Conservation (phyloP, 2,113 vertebrate species). For the Chascanopsetta lugubris region DNA sequence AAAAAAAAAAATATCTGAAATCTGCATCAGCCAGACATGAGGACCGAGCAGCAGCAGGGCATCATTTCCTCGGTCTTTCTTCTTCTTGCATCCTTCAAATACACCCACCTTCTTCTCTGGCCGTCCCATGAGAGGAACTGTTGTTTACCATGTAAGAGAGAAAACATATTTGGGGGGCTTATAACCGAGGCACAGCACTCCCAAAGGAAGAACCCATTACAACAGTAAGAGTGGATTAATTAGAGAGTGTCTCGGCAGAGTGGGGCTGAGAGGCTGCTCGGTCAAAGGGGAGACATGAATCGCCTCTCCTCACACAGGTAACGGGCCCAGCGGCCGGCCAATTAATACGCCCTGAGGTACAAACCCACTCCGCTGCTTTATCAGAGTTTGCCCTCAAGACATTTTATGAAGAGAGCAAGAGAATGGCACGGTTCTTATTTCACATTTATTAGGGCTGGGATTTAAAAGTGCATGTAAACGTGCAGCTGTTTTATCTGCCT, state of each 20-base stretch:
- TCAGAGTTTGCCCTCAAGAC: slow-evolving; percentile 69
- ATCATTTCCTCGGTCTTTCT: slow-evolving; percentile 37
- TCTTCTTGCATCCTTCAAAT: slow-evolving; percentile 47
- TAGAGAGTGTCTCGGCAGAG: slow-evolving; percentile 88
- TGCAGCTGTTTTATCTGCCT: slow-evolving; percentile 9
- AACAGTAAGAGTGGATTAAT: slow-evolving; percentile 97
- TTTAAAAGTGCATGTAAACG: slow-evolving; percentile 40
- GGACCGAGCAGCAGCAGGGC: slow-evolving; percentile 11
- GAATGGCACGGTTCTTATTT: slow-evolving; percentile 53
- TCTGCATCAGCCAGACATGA: slow-evolving; percentile 9
- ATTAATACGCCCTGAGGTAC: slow-evolving; percentile 79
- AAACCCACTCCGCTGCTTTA: slow-evolving; percentile 72
- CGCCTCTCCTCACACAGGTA: slow-evolving; percentile 80
- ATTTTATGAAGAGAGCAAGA: slow-evolving; percentile 62
- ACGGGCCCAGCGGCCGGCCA: slow-evolving; percentile 69
- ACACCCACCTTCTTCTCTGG: slow-evolving; percentile 57
- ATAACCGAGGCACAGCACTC: slow-evolving; percentile 75
- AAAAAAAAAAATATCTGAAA: too few species aligned
- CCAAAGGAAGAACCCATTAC: slow-evolving; percentile 89
- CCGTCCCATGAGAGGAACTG: slow-evolving; percentile 77
- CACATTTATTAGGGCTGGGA: slow-evolving; percentile 61
- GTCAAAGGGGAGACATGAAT: slow-evolving; percentile 84
- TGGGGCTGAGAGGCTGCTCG: slow-evolving; percentile 77
- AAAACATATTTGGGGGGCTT: slow-evolving; percentile 88
- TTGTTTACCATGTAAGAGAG: slow-evolving; percentile 94